Conservation (phyloP, 2,797 vertebrate genomes). For the Pelobates cultripes region DNA sequence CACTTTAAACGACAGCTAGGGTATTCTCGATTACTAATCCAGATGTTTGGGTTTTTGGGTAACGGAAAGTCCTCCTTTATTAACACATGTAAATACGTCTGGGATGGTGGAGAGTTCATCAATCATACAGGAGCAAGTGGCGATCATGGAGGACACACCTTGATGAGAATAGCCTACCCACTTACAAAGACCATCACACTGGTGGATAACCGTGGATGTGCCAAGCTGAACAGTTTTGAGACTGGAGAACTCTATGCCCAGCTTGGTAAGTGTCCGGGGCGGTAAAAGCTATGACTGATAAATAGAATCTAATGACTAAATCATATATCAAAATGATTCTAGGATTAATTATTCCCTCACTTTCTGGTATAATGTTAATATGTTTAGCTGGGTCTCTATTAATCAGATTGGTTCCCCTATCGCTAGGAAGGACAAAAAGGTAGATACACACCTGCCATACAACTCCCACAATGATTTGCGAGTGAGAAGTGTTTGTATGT, state of each 20-base stretch:
- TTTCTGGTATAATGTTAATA: too few relatives aligned
- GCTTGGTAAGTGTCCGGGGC: neutral
- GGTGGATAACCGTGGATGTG: neutral
- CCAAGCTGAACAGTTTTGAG: neutral
- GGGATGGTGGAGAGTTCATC: neutral
- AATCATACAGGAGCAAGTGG: too few relatives aligned
- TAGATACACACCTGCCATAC: too few relatives aligned
- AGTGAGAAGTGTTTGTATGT: too few relatives aligned
- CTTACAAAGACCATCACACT: neutral
- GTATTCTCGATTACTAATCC: neutral
- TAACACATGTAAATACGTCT: constrained; percentile 9
- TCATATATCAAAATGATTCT: too few relatives aligned
- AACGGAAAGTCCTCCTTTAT: constrained; percentile 14
- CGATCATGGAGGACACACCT: neutral
- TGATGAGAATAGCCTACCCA: neutral
- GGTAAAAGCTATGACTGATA: too few relatives aligned
- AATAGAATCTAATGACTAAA: too few relatives aligned
- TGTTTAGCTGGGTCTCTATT: too few relatives aligned
- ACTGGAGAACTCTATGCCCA: constrained; percentile 10
- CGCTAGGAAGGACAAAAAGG: too few relatives aligned
- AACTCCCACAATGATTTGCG: too few relatives aligned
- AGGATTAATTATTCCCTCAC: too few relatives aligned
- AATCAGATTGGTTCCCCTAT: too few relatives aligned
- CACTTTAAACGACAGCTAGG: neutral
- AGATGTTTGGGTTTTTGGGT: constrained; percentile 6